These are phyloP conservation scores for Holcopasites calliopsidis DNA, from an alignment of 1,140 invertebrate species.

Conservation along the genomic window DNA sequence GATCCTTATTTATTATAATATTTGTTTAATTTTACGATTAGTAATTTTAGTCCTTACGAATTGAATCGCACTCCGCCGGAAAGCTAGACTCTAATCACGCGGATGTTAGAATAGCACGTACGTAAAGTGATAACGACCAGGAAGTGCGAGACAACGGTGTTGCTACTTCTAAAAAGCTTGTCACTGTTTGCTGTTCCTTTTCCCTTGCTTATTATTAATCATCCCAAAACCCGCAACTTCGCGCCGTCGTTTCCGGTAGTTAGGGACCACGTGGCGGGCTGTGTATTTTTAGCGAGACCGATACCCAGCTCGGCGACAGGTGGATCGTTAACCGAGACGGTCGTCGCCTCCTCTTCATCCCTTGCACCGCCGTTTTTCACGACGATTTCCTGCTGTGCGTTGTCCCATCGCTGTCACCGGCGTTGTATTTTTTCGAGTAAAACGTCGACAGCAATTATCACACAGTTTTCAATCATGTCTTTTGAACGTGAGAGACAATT, in stretches of 20 bases:
- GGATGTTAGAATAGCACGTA: background rate
- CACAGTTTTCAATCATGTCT: no score
- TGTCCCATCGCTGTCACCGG: slow-evolving; percentile 37
- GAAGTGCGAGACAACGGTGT: background rate
- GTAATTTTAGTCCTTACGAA: no score
- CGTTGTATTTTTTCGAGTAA: background rate
- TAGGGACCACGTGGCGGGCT: slow-evolving; percentile 38
- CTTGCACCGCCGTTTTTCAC: slow-evolving; percentile 23
- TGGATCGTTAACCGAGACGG: slow-evolving; percentile 57
- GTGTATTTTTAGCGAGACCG: slow-evolving; percentile 49
- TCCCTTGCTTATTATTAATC: slow-evolving; percentile 7
- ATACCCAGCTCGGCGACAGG: slow-evolving; percentile 49
- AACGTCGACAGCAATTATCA: slow-evolving; percentile 2
- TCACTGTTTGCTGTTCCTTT: background rate
- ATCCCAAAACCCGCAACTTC: slow-evolving; percentile 2
- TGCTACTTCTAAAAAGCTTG: background rate
- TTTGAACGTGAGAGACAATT: no score
- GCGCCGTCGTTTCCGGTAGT: slow-evolving; percentile 38
- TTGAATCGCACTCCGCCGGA: background rate
- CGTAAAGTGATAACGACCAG: background rate
- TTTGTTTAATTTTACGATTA: no score
- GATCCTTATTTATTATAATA: no score
- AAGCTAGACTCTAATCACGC: background rate
- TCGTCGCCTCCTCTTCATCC: slow-evolving; percentile 6
- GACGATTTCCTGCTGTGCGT: slow-evolving; percentile 19